A percentile compares a stretch with the other conserved stretches of the same genome.
These are phyloP conservation scores for Ferdinandea cuprea DNA, from an alignment of 2,888 invertebrate genomes.

Conservation along the genomic window DNA sequence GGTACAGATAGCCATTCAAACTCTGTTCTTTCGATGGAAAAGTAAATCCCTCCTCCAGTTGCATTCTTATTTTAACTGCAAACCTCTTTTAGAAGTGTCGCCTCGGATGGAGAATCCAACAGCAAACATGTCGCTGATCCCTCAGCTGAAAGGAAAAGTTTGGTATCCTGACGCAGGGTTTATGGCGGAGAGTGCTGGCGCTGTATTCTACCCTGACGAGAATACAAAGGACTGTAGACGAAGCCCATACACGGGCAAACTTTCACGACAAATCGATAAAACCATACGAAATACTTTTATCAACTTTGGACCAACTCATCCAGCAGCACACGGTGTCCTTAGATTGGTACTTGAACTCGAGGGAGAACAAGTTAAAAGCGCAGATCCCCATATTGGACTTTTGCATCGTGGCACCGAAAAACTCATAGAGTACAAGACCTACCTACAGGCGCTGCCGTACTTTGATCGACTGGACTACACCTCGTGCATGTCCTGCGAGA, in stretches of 20 bases:
- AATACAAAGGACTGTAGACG: constrained; percentile 77
- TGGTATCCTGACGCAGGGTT: constrained; percentile 89
- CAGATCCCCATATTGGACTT: constrained; percentile 94
- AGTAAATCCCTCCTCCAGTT: not conserved
- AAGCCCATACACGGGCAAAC: constrained; percentile 81
- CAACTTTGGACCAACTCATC: constrained; percentile 96
- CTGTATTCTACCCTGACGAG: constrained; percentile 85
- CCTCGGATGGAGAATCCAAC: not conserved
- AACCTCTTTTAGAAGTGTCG: not conserved
- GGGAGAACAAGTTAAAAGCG: constrained; percentile 90
- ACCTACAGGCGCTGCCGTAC: constrained; percentile 91
- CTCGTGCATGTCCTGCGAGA: constrained; percentile 92
- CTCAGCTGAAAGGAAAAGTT: not conserved
- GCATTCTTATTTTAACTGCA: too few relatives aligned
- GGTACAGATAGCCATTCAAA: constrained; percentile 31
- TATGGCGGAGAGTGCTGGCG: constrained; percentile 84
- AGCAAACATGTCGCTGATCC: not conserved
- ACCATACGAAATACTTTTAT: constrained; percentile 87
- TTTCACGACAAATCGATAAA: constrained; percentile 84
- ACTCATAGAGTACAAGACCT: constrained; percentile 94
- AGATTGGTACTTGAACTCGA: constrained; percentile 91
- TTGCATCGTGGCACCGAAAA: constrained; percentile 95
- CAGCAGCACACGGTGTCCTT: constrained; percentile 95
- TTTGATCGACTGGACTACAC: constrained; percentile 95
- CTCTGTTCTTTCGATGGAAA: constrained; percentile 38